Evolutionary conservation across 2,888 invertebrate genomes (phyloP).

Genomic region (Venusia cambrica): DNA sequence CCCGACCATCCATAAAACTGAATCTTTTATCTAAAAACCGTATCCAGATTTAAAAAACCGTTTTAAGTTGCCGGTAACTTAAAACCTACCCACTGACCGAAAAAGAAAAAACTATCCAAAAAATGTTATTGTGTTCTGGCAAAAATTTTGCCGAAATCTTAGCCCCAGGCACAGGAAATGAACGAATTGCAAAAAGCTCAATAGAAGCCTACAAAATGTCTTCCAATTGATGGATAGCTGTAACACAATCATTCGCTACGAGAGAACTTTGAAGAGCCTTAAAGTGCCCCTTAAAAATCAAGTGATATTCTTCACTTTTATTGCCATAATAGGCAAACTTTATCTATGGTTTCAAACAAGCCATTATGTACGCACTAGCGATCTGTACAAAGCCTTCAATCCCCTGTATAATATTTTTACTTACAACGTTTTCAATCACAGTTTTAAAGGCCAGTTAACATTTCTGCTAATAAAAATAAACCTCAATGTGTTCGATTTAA

Average conservation of each 20-base stretch:
- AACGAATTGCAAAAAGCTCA: conserved; percentile 63
- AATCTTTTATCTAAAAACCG: conserved; percentile 38
- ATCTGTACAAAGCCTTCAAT: background rate
- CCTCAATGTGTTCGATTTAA: background rate
- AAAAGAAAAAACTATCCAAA: conserved; percentile 55
- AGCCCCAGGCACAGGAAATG: conserved; percentile 72
- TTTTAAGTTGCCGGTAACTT: conserved; percentile 55
- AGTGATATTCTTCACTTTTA: conserved; percentile 74
- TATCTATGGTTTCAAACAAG: conserved; percentile 13
- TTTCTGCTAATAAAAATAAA: conserved; percentile 9
- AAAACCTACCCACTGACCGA: conserved; percentile 69
- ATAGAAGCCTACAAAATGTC: conserved; percentile 68
- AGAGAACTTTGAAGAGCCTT: conserved; percentile 59
- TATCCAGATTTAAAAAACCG: conserved; percentile 47
- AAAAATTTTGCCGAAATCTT: conserved; percentile 63
- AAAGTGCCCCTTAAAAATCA: conserved; percentile 76
- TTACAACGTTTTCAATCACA: conserved; percentile 2
- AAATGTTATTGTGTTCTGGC: conserved; percentile 66
- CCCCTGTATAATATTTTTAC: background rate
- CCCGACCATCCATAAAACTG: conserved; percentile 41
- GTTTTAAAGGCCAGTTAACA: conserved; percentile 9
- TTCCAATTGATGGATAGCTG: conserved; percentile 73
- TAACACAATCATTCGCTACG: conserved; percentile 73
- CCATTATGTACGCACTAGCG: conserved; percentile 2
- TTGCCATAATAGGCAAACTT: conserved; percentile 38